Evolutionary conservation across 2,797 vertebrate species (phyloP).

Genomic region (Saxicola maurus): DNA sequence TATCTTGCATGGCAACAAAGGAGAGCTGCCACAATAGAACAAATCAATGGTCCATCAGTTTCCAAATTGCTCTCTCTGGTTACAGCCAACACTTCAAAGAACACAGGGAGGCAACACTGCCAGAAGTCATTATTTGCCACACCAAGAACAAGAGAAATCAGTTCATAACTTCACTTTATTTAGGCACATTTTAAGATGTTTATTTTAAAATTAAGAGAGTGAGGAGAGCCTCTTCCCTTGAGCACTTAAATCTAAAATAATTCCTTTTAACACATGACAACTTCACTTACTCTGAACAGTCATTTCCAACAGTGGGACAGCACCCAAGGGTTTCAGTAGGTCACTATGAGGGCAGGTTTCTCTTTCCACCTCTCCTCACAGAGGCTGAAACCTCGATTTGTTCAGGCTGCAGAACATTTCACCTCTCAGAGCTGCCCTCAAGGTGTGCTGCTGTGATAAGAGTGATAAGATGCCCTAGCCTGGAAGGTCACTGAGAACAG

Average conservation of each 20-base stretch:
- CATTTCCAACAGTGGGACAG: neutral
- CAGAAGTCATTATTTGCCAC: neutral
- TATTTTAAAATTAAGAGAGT: neutral
- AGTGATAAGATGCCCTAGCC: conserved; percentile 34
- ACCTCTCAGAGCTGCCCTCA: neutral
- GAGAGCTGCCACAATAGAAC: neutral
- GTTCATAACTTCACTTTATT: neutral
- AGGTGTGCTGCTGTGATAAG: neutral
- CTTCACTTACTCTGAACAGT: neutral
- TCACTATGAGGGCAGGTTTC: neutral
- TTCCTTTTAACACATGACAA: neutral
- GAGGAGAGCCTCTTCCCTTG: neutral
- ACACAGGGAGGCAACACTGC: fast-evolving
- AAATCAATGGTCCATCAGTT: neutral
- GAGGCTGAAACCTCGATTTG: neutral
- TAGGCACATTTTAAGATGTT: neutral
- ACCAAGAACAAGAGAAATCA: neutral
- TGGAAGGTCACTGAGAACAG: conserved; percentile 2
- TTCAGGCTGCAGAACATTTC: neutral
- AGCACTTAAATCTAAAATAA: neutral
- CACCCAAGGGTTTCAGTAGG: neutral
- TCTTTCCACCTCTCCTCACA: neutral
- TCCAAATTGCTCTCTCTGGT: neutral
- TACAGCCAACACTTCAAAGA: conserved; percentile 5
- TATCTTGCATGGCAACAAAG: neutral